Evolutionary conservation across 92 coral and sea anemone species (phyloP).

Genomic region (Virgularia gustaviana): DNA sequence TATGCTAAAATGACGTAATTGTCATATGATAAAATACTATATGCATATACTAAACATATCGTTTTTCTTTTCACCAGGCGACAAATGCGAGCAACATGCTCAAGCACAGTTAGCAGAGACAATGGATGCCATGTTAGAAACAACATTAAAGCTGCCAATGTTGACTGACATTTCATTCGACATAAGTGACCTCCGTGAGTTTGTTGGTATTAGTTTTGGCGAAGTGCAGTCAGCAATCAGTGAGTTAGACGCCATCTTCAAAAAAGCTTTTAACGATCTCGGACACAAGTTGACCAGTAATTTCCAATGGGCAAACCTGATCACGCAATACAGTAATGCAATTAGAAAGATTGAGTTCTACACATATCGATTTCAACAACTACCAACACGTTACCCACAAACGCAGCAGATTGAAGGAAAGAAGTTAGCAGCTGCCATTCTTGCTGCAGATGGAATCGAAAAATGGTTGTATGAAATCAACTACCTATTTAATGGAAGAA

Average conservation of each 20-base stretch:
- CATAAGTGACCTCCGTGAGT: not conserved
- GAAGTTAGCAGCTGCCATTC: not conserved
- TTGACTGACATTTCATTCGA: not conserved
- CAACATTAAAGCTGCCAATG: not conserved
- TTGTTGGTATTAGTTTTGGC: not conserved
- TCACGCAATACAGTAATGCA: not conserved
- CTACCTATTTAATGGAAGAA: not conserved
- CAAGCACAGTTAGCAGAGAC: not conserved
- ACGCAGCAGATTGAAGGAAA: not conserved
- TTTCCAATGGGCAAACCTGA: not conserved
- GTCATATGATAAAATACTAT: too few species aligned
- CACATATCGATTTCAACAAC: not conserved
- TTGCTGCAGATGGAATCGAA: not conserved
- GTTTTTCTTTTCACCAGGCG: not conserved
- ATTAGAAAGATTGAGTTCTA: not conserved
- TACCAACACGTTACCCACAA: not conserved
- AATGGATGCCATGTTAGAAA: not conserved
- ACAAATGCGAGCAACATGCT: not conserved
- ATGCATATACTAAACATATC: too few species aligned
- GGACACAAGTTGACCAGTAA: not conserved
- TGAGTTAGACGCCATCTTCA: not conserved
- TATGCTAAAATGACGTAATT: too few species aligned
- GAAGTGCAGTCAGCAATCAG: not conserved
- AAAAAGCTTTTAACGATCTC: slow-evolving; percentile 1
- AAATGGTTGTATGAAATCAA: not conserved